Conservation (phyloP, 1,140 invertebrate species). For the Macrostomum lignano region DNA sequence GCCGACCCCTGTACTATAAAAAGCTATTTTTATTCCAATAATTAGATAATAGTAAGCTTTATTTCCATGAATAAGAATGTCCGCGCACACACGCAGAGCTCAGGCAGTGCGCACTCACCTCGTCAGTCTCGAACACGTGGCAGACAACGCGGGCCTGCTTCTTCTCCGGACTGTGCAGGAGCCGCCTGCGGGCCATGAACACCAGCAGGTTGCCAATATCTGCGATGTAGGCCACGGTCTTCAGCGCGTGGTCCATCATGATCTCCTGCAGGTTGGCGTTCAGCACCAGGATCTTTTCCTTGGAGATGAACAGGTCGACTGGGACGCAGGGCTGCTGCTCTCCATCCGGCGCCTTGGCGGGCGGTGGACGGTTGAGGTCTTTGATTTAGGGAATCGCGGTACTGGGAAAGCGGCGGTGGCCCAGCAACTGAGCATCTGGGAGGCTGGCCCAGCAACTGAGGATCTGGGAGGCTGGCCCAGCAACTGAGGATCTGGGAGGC, state of each 20-base stretch:
- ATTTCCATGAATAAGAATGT: no score
- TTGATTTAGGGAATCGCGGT: no score
- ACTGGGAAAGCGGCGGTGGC: no score
- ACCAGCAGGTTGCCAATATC: constrained; percentile 96
- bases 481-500: no score
- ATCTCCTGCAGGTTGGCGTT: constrained; percentile 87
- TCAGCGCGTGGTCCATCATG: constrained; percentile 95
- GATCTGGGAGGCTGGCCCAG: no score
- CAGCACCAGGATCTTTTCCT: constrained; percentile 97
- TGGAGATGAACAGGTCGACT: constrained; percentile 95
- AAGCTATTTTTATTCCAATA: no score
- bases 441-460: no score
- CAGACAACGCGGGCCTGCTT: constrained; percentile 60
- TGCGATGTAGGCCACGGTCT: constrained; percentile 63
- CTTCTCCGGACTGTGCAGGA: no score
- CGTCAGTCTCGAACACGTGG: constrained; percentile 96
- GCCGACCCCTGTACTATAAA: no score
- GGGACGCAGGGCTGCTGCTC: constrained; percentile 93
- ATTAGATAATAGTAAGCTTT: no score
- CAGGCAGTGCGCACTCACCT: constrained; percentile 33
- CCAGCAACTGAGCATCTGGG: no score
- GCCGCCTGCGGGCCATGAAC: constrained; percentile 68
- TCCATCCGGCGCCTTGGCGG: constrained; percentile 91
- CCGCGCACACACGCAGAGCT: neutral
- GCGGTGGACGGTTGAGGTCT: no score